phyloP scores from a whole-genome alignment of 1,140 invertebrate genomes.

The Drosophila ambigua region DNA sequence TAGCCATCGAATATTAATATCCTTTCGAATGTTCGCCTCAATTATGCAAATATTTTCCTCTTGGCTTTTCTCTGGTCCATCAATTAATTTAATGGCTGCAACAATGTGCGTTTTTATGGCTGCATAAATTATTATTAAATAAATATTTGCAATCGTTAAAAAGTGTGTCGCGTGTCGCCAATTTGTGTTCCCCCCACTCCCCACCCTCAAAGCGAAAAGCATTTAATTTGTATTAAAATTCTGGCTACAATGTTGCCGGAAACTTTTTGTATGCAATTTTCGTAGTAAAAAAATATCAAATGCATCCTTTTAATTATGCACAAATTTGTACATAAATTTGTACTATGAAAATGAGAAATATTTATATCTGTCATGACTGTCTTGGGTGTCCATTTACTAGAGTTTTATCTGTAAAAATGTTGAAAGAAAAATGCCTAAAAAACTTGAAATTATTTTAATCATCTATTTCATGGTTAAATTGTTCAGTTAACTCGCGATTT shows the following conservation, averaged over 20 bases:
- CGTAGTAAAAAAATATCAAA: too few relatives aligned
- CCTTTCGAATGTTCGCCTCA: slow-evolving; percentile 30
- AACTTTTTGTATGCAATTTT: too few relatives aligned
- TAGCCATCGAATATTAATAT: slow-evolving; percentile 39
- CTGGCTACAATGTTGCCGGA: too few relatives aligned
- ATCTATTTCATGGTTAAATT: slow-evolving; percentile 4
- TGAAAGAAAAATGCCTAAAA: not conserved
- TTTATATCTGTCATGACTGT: too few relatives aligned
- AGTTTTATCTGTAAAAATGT: too few relatives aligned
- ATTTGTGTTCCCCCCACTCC: not conserved
- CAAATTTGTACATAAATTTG: too few relatives aligned
- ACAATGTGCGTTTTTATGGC: slow-evolving; percentile 55
- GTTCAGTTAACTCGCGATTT: slow-evolving; percentile 16
- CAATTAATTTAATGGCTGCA: slow-evolving; percentile 59
- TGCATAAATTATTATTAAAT: slow-evolving; percentile 68
- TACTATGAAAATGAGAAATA: too few relatives aligned
- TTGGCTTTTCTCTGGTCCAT: slow-evolving; percentile 28
- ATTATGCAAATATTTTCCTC: slow-evolving; percentile 51
- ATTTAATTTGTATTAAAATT: not conserved
- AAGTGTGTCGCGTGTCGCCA: not conserved
- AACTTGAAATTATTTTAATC: slow-evolving; percentile 4
- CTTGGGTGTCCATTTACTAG: too few relatives aligned
- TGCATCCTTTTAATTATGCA: too few relatives aligned
- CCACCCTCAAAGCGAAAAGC: not conserved
- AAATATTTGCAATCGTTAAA: slow-evolving; percentile 42